Base-by-base conservation (phyloP, 2,888 invertebrate species). In the Timema cristinae region DNA sequence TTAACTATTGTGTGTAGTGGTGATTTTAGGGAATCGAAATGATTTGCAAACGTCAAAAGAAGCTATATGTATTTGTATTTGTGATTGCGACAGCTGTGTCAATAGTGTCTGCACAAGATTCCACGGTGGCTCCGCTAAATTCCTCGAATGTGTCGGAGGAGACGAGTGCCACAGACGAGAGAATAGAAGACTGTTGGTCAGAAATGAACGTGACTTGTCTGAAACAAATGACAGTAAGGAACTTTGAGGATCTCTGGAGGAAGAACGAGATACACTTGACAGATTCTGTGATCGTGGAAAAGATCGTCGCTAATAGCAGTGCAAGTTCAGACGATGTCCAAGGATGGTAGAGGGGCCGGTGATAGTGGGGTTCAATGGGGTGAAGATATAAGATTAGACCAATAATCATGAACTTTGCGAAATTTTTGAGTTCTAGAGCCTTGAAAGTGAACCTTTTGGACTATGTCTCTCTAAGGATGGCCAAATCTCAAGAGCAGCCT, bases 391-490 rank as follows among this genome's bases (percentile, higher is more conserved):
- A 11, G 63, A 6, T 48, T 63, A 5, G 80, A 88, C 74, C 86
- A 86, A 76, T 88, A 75, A 86, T 87, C 75, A 87, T 87, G 11
- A 77, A 88, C 73, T 78, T 71, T 73, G 79, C 84, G 69, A 84
- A 84, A 52, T 81, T 86, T 75, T 78, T 87, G 69, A 84, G 85
- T 66, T 82, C 83, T 61, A 84, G 87, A 76, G 85, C 86, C 50
- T 80, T 88, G 71, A 84, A 84, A 75, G 82, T 87, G 77, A 86
- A 87, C 77, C 85, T 85, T 82, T 84, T 82, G 70, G 85, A 86
- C 75, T 84, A 84, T 76, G 85, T 85, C 59, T 83, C 48, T 9
- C 49, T 88, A 74, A 84, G 83, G 79, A 78, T 87, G 68, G 82
- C 83, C 49, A 84, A 84, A 78, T 84, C 85, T 13, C 80, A 83